phyloP scores from a whole-genome alignment of 2,888 invertebrate genomes.

The Hoplodrina ambigua region DNA sequence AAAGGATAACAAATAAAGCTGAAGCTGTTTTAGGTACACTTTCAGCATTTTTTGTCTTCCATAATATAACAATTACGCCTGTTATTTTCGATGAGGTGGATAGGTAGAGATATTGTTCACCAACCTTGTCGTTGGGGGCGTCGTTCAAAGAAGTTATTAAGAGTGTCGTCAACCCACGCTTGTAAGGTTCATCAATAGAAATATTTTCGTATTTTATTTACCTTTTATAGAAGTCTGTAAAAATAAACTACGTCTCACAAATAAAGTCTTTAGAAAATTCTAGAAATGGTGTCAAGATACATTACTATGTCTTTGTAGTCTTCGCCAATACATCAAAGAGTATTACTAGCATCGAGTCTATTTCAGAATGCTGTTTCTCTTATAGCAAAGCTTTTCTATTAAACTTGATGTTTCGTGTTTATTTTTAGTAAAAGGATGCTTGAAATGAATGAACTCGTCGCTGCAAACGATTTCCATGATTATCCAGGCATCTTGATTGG shows the following conservation, averaged over 20 bases:
- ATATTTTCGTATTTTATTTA: conserved; percentile 5
- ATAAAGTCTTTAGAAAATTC: background rate
- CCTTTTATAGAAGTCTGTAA: background rate
- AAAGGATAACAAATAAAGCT: background rate
- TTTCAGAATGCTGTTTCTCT: conserved; percentile 1
- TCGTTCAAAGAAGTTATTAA: no score
- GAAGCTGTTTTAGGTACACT: background rate
- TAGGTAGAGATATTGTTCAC: no score
- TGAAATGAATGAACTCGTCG: background rate
- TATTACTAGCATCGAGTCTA: conserved; percentile 4
- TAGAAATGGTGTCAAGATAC: conserved; percentile 18
- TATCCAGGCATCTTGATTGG: conserved; percentile 4
- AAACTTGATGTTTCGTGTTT: background rate
- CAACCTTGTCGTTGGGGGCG: no score
- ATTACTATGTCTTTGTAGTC: conserved; percentile 7
- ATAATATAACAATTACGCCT: no score
- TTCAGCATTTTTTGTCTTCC: background rate
- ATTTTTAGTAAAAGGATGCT: background rate
- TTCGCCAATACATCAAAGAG: conserved; percentile 28
- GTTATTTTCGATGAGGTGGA: no score
- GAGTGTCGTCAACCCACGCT: background rate
- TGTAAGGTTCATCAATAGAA: background rate
- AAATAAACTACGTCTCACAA: background rate
- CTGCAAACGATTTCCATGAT: background rate
- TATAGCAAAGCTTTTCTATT: conserved; percentile 1